These are phyloP conservation scores for Philypnodon macrostomus DNA, from an alignment of 2,797 vertebrate genomes.

Conservation along the genomic window DNA sequence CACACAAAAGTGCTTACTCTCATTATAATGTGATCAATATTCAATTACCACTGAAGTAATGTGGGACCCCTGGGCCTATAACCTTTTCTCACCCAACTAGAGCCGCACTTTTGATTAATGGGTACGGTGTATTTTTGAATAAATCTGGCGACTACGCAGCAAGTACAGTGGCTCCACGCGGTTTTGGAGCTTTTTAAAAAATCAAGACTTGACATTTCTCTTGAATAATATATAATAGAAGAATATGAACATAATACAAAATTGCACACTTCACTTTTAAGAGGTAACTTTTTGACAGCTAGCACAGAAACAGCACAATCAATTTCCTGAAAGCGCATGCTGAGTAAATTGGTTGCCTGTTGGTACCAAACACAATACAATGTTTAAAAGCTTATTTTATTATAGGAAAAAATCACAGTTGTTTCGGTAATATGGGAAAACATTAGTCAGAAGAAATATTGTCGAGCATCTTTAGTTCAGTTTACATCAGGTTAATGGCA, in stretches of 20 bases:
- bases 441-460: conserved; percentile 35
- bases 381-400: conserved; percentile 37
- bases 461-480: conserved; percentile 34
- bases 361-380: neutral
- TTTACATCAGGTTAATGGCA: conserved; percentile 4
- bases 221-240: conserved; percentile 5
- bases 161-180: conserved; percentile 31
- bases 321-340: neutral
- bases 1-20: conserved; percentile 65
- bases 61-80: conserved; percentile 42
- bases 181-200: conserved; percentile 19
- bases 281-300: neutral
- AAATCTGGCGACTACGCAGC: conserved; percentile 42
- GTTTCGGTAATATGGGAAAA: conserved; percentile 26
- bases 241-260: neutral
- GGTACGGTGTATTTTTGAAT: conserved; percentile 44
- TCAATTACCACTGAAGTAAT: conserved; percentile 68
- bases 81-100: conserved; percentile 36
- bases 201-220: conserved; percentile 7
- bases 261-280: neutral
- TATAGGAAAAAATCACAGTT: conserved; percentile 19
- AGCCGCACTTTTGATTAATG: conserved; percentile 60
- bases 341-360: neutral
- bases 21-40: conserved; percentile 71
- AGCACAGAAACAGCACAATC: neutral